Conservation (phyloP, 2,113 vertebrate species). For the Athene noctua region DNA sequence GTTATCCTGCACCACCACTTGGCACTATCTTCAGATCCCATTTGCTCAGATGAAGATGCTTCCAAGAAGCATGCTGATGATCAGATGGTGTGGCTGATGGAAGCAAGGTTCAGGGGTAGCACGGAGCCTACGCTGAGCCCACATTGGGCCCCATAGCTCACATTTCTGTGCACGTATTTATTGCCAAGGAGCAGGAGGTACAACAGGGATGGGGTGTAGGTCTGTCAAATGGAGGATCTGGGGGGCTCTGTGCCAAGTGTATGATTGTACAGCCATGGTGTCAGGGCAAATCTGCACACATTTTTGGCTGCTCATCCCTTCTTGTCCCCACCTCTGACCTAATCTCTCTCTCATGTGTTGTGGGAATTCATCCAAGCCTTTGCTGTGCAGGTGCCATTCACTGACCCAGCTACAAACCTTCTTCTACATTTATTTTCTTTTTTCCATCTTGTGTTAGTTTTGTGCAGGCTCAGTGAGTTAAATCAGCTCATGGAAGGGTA, state of each 20-base stretch:
- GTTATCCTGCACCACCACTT: not conserved
- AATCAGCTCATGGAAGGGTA: not conserved
- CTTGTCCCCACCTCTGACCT: not conserved
- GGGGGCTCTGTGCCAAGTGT: not conserved
- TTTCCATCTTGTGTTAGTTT: not conserved
- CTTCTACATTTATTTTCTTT: not conserved
- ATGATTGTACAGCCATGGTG: not conserved
- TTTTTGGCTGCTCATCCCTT: not conserved
- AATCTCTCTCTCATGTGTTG: accelerated
- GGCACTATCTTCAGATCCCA: not conserved
- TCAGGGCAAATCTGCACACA: not conserved
- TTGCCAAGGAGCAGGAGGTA: not conserved
- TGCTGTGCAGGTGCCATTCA: not conserved
- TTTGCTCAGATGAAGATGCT: not conserved
- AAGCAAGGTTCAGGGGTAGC: not conserved
- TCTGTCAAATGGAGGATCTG: not conserved
- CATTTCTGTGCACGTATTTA: accelerated
- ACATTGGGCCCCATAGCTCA: not conserved
- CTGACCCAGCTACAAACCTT: not conserved
- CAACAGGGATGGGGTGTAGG: not conserved
- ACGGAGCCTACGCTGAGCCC: accelerated
- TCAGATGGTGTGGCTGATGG: not conserved
- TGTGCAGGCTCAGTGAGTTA: not conserved
- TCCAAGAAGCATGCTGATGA: not conserved
- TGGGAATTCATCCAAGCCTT: not conserved